phyloP scores from a whole-genome alignment of 2,797 vertebrate genomes.

The Catostomus latipinnis region DNA sequence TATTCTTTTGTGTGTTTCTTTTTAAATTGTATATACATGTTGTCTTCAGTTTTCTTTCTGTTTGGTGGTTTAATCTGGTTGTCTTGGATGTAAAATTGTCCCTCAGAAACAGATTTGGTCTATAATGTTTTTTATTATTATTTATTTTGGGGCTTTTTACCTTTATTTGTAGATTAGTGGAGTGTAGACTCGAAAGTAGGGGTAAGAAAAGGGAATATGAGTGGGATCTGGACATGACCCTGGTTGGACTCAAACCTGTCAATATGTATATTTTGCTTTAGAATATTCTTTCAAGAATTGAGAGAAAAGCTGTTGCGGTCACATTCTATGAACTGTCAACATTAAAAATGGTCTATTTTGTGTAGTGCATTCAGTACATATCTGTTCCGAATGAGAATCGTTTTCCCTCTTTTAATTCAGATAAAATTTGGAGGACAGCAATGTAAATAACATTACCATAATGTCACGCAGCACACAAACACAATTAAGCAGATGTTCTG shows the following conservation, averaged over 20 bases:
- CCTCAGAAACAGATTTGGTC: not conserved
- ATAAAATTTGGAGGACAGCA: not conserved
- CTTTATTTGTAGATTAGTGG: too few relatives aligned
- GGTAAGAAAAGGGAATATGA: too few relatives aligned
- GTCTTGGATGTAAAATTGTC: not conserved
- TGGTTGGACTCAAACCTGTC: too few relatives aligned
- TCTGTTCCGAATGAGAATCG: not conserved
- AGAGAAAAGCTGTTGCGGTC: not conserved
- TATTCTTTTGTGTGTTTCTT: conserved; percentile 26
- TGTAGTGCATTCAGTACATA: not conserved
- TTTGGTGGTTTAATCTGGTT: not conserved
- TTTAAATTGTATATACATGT: not conserved
- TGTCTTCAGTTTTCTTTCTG: not conserved
- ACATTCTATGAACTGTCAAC: conserved; percentile 16
- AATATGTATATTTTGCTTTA: not conserved
- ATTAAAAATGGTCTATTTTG: not conserved
- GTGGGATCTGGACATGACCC: too few relatives aligned
- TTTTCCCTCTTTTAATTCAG: not conserved
- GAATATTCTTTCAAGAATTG: not conserved
- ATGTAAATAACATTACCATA: not conserved
- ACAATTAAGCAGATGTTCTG: not conserved
- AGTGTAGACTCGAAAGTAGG: too few relatives aligned
- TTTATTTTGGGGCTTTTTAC: too few relatives aligned
- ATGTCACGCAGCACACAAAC: not conserved
- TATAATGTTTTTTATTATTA: not conserved